Conservation (phyloP, 2,888 invertebrate species). For the Torymus auratus region DNA sequence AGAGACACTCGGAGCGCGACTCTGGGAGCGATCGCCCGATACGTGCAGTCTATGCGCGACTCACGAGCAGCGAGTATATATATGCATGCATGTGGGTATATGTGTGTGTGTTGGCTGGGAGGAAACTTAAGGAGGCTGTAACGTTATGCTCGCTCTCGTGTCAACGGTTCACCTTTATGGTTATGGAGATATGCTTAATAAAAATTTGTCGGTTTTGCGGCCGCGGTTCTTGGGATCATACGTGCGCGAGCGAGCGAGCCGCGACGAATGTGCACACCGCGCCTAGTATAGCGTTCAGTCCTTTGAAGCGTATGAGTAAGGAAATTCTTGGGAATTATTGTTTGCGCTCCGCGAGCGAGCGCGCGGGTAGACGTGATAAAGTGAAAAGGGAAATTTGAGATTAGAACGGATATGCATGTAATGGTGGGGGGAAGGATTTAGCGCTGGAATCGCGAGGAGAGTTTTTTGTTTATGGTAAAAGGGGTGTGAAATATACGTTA, state of each 20-base stretch:
- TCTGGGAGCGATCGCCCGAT: conserved; percentile 32
- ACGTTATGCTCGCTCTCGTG: conserved; percentile 29
- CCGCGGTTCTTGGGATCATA: background rate
- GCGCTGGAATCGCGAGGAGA: too few relatives aligned
- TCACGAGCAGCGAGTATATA: background rate
- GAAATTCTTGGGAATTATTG: too few relatives aligned
- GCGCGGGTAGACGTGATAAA: too few relatives aligned
- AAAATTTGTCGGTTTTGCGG: conserved; percentile 47
- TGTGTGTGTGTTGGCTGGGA: background rate
- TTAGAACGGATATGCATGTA: too few relatives aligned
- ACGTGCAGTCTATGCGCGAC: conserved; percentile 14
- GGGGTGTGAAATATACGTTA: too few relatives aligned
- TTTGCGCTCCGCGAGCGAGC: too few relatives aligned
- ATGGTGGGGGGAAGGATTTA: too few relatives aligned
- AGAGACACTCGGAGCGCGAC: background rate
- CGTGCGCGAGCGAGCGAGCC: background rate
- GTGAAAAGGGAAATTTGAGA: too few relatives aligned
- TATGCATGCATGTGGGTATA: too few relatives aligned
- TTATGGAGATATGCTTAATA: conserved; percentile 35
- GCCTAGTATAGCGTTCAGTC: background rate
- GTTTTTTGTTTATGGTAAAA: too few relatives aligned
- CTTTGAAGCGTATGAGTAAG: too few relatives aligned
- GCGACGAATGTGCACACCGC: too few relatives aligned
- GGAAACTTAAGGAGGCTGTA: conserved; percentile 43
- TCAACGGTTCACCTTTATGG: conserved; percentile 38